These are phyloP conservation scores for Spheniscus mendiculus DNA, from an alignment of 2,113 vertebrate species.

Conservation along the genomic window DNA sequence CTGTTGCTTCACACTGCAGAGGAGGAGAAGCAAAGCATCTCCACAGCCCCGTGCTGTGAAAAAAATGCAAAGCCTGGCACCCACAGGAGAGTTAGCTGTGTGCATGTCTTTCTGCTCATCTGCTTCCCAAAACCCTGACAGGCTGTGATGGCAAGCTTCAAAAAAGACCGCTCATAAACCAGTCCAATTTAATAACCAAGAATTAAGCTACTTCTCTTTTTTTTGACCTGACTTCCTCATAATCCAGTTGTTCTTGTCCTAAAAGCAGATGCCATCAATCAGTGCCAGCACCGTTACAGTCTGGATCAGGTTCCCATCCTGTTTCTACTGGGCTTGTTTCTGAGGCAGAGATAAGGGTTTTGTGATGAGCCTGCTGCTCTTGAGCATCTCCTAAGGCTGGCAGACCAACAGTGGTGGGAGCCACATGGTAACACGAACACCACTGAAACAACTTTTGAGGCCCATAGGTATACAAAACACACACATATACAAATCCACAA, in stretches of 20 bases:
- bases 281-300: not conserved
- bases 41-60: accelerated
- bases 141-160: not conserved
- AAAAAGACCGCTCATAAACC: not conserved
- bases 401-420: not conserved
- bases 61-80: not conserved
- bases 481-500: not conserved
- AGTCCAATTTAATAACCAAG: not conserved
- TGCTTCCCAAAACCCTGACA: not conserved
- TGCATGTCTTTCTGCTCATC: not conserved
- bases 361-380: not conserved
- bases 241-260: not conserved
- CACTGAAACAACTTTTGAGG: not conserved
- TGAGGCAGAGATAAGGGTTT: not conserved
- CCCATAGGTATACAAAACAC: not conserved
- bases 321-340: not conserved
- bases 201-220: not conserved
- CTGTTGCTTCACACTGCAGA: not conserved
- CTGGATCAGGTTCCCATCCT: not conserved
- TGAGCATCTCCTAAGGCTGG: not conserved
- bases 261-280: not conserved
- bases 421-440: not conserved
- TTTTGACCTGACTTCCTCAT: not conserved
- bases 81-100: not conserved
- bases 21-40: not conserved